These are phyloP conservation scores for Dicroscelio sp. DNA, from an alignment of 2,888 invertebrate species.

Conservation along the genomic window DNA sequence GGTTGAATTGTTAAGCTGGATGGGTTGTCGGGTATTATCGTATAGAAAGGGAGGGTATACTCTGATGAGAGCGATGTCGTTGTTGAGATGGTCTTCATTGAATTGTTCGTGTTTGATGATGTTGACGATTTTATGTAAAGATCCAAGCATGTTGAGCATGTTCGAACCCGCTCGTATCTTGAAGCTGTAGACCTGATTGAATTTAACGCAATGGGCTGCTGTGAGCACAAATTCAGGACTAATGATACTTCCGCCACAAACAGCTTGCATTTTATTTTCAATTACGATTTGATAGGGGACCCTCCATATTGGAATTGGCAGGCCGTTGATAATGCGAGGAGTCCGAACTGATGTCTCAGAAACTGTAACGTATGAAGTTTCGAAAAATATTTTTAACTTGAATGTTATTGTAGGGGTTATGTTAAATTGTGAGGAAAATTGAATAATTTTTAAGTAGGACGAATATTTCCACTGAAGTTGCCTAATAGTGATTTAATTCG, in stretches of 20 bases:
- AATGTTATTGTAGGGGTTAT: too few species aligned
- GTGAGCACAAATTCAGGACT: conserved; percentile 92
- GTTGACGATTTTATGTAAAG: conserved; percentile 91
- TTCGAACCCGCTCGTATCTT: conserved; percentile 92
- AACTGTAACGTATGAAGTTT: too few species aligned
- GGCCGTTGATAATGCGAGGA: conserved; percentile 2
- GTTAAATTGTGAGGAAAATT: too few species aligned
- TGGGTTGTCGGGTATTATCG: conserved; percentile 91
- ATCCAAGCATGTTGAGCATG: conserved; percentile 91
- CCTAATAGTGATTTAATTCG: too few species aligned
- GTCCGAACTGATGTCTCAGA: too few species aligned
- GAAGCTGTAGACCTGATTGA: conserved; percentile 80
- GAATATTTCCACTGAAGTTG: too few species aligned
- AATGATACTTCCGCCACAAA: conserved; percentile 92
- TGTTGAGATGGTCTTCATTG: conserved; percentile 89
- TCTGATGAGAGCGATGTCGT: conserved; percentile 92
- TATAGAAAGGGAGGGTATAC: conserved; percentile 91
- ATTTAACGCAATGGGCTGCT: conserved; percentile 92
- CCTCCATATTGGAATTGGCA: not conserved
- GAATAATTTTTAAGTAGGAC: too few species aligned
- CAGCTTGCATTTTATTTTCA: conserved; percentile 89
- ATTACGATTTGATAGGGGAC: conserved; percentile 92
- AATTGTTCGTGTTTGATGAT: conserved; percentile 92
- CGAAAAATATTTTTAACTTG: too few species aligned
- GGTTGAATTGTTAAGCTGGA: conserved; percentile 89